Conservation (phyloP, 2,888 invertebrate species). For the Drosophila kuntzei region DNA sequence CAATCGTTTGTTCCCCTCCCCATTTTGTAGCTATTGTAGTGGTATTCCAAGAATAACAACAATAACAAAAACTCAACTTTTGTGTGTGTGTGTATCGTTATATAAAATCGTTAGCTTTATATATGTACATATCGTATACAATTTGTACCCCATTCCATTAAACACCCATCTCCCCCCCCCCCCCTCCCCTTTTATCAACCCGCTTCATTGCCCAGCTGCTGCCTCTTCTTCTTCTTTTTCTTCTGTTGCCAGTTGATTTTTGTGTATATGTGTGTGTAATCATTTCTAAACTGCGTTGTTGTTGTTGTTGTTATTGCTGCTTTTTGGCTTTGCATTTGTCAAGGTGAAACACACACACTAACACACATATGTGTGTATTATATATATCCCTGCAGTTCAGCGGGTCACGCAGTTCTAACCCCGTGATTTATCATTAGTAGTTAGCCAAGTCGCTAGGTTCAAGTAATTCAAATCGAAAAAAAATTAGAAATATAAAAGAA, state of each 20-base stretch:
- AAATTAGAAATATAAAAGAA: too few relatives aligned
- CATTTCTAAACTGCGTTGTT: constrained; percentile 42
- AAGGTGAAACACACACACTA: constrained; percentile 66
- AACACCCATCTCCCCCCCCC: constrained; percentile 12
- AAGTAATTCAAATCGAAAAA: too few relatives aligned
- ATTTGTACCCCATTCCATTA: constrained; percentile 21
- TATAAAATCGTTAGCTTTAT: constrained; percentile 63
- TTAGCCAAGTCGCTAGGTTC: too few relatives aligned
- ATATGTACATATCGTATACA: constrained; percentile 39
- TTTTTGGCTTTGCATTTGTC: constrained; percentile 67
- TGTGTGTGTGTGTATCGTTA: constrained; percentile 39
- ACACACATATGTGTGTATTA: constrained; percentile 14
- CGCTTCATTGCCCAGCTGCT: constrained; percentile 13
- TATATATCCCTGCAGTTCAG: too few relatives aligned
- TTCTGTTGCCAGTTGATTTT: constrained; percentile 26
- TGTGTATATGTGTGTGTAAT: constrained; percentile 36
- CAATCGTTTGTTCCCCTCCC: too few relatives aligned
- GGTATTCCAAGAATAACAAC: constrained; percentile 5
- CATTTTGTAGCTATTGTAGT: not conserved
- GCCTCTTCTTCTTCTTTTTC: constrained; percentile 1
- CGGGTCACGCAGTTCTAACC: too few relatives aligned
- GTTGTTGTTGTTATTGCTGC: constrained; percentile 42
- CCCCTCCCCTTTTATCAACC: not conserved
- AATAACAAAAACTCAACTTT: not conserved
- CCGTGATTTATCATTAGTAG: too few relatives aligned